phyloP scores from a whole-genome alignment of 2,888 invertebrate species.

The Synergus japonicus region DNA sequence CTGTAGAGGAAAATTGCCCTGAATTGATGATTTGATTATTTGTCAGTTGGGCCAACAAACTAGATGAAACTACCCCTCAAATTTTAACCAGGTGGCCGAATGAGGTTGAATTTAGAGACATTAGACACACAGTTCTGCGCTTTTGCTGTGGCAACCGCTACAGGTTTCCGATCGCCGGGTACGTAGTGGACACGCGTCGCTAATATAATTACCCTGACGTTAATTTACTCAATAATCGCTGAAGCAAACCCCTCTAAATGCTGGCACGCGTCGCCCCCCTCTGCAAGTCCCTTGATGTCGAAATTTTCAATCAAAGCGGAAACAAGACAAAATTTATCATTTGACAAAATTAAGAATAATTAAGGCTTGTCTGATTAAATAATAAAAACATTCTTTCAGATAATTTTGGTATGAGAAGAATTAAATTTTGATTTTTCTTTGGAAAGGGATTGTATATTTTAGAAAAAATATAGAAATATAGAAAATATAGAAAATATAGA shows the following conservation, averaged over 20 bases:
- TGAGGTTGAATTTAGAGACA: slow-evolving; percentile 47
- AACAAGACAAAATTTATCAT: not conserved
- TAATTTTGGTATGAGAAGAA: no score
- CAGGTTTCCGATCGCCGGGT: slow-evolving; percentile 55
- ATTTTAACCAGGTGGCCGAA: slow-evolving; percentile 1
- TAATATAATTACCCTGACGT: slow-evolving; percentile 74
- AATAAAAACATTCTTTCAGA: not conserved
- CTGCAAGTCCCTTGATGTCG: slow-evolving; percentile 14
- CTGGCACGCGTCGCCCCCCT: slow-evolving; percentile 67
- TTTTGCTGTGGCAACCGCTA: slow-evolving; percentile 50
- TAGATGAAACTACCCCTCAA: not conserved
- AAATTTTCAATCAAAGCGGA: slow-evolving; percentile 10
- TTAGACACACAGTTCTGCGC: slow-evolving; percentile 49
- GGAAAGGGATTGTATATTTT: no score
- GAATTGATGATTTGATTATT: slow-evolving; percentile 45
- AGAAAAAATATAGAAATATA: no score
- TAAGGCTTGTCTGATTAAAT: not conserved
- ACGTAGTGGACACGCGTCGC: slow-evolving; percentile 70
- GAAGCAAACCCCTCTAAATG: slow-evolving; percentile 70
- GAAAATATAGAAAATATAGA: no score
- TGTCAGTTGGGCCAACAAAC: slow-evolving; percentile 35
- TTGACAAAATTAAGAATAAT: not conserved
- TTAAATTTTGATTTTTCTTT: no score
- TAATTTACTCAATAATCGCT: slow-evolving; percentile 76
- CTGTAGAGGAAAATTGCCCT: not conserved